Conservation (phyloP, 2,797 vertebrate genomes). For the Trichosurus vulpecula region DNA sequence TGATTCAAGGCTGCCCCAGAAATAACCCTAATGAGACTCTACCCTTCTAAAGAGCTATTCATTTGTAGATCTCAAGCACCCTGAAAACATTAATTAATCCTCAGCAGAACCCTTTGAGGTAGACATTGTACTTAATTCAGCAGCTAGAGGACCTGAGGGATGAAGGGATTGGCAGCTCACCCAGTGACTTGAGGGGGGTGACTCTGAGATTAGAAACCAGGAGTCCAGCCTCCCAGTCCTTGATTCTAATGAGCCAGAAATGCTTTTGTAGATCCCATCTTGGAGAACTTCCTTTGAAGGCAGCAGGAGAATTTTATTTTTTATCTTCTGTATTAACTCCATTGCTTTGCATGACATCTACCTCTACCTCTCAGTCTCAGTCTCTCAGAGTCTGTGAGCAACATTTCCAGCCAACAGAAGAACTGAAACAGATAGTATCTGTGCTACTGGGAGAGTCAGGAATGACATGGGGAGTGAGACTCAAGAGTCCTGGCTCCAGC, state of each 20-base stretch:
- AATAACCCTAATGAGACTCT: conserved; percentile 62
- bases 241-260: fast-evolving
- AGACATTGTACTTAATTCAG: neutral
- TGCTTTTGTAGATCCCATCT: neutral
- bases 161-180: conserved; percentile 37
- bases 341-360: neutral
- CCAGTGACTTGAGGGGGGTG: neutral
- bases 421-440: neutral
- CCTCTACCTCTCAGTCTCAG: neutral
- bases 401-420: neutral
- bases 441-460: neutral
- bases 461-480: neutral
- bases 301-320: neutral
- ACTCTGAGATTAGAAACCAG: neutral
- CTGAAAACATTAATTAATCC: conserved; percentile 68
- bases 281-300: neutral
- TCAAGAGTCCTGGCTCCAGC: neutral
- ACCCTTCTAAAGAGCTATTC: conserved; percentile 38
- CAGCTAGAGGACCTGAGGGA: conserved; percentile 3
- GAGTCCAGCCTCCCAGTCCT: neutral
- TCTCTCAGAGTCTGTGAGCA: neutral
- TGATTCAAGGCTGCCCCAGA: conserved; percentile 52
- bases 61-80: conserved; percentile 58
- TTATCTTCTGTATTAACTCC: neutral
- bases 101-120: conserved; percentile 65